Evolutionary conservation across 2,888 invertebrate species (phyloP).

Genomic region (Caenorhabditis sinica): DNA sequence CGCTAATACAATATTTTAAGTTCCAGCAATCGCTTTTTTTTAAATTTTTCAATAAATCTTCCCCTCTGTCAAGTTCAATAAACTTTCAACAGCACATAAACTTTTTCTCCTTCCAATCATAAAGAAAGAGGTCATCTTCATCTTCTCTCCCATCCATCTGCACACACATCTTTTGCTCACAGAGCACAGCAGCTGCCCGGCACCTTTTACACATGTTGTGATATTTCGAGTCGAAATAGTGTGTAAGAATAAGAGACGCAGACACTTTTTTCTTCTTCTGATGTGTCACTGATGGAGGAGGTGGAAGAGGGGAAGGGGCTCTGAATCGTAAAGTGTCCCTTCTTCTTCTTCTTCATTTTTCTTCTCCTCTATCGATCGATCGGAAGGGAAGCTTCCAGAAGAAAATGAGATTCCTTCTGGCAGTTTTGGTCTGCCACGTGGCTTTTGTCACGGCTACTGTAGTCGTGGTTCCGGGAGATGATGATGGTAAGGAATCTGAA

Average conservation of each 20-base stretch:
- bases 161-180: neutral
- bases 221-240: neutral
- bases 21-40: too few species aligned
- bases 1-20: too few species aligned
- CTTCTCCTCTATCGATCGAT: constrained; percentile 17
- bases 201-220: constrained; percentile 37
- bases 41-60: too few species aligned
- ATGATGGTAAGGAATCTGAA: constrained; percentile 39
- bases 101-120: neutral
- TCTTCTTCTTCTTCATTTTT: constrained; percentile 6
- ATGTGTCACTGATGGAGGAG: constrained; percentile 22
- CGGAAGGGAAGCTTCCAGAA: constrained; percentile 5
- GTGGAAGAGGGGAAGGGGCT: neutral
- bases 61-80: too few species aligned
- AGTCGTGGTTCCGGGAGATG: constrained; percentile 51
- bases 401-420: constrained; percentile 29
- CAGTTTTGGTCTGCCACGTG: constrained; percentile 49
- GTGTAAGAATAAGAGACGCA: constrained; percentile 4
- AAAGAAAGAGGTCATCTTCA: constrained; percentile 8
- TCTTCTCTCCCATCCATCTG: neutral
- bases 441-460: constrained; percentile 31
- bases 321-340: constrained; percentile 16
- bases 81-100: too few species aligned
- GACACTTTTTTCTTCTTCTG: neutral
- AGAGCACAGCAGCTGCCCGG: constrained; percentile 28